Conservation (phyloP, 2,797 vertebrate genomes). For the Gobionotothen gibberifrons region DNA sequence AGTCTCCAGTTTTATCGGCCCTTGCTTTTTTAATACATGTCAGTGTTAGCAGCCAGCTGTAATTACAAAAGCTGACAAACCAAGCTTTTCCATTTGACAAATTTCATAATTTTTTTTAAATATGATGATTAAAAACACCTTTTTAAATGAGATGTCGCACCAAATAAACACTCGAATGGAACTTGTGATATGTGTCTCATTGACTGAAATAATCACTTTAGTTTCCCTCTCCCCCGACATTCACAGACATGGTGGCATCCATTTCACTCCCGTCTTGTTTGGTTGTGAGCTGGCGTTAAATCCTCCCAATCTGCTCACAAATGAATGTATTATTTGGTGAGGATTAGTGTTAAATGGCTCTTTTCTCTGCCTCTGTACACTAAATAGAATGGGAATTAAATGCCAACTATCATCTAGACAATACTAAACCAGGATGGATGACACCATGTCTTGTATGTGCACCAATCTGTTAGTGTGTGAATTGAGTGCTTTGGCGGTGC, state of each 20-base stretch:
- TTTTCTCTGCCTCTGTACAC: conserved; percentile 61
- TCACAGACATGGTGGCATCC: conserved; percentile 36
- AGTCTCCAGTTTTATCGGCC: no score
- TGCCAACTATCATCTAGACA: conserved; percentile 49
- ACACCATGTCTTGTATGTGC: conserved; percentile 33
- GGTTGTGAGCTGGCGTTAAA: conserved; percentile 71
- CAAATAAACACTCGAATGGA: conserved; percentile 13
- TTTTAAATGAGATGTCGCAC: background rate
- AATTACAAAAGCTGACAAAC: background rate
- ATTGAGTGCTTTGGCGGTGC: background rate
- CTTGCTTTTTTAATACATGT: background rate
- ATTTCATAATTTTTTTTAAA: background rate
- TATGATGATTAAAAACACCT: background rate
- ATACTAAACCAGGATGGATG: conserved; percentile 56
- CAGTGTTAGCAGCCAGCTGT: background rate
- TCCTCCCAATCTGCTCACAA: conserved; percentile 69
- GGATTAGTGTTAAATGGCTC: conserved; percentile 75
- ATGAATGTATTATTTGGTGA: conserved; percentile 65
- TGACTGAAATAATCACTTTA: conserved; percentile 19
- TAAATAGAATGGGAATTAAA: conserved; percentile 67
- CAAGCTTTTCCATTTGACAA: background rate
- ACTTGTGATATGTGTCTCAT: conserved; percentile 7
- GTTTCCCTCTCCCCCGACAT: conserved; percentile 1
- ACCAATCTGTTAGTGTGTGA: conserved; percentile 28
- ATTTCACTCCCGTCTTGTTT: conserved; percentile 55